A percentile compares a stretch with the other conserved stretches of the same genome.
These are phyloP conservation scores for Drosophila affinis DNA, from an alignment of 2,888 invertebrate species.

Conservation along the genomic window DNA sequence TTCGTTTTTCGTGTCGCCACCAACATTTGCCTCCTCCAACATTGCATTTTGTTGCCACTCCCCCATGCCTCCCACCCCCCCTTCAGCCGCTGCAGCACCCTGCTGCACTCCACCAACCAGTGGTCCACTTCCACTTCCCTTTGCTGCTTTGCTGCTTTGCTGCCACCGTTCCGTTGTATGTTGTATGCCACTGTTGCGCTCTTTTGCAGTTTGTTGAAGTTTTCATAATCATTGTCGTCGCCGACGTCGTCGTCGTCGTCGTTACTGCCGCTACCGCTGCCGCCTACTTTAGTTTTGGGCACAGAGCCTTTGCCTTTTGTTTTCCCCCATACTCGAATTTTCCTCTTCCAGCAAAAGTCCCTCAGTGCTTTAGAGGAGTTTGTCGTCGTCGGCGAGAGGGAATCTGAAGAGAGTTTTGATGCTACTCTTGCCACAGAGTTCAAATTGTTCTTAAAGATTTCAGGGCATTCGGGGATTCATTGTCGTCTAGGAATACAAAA, in stretches of 20 bases:
- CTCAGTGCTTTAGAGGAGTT: slow-evolving; percentile 7
- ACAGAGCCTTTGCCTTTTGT: slow-evolving; percentile 48
- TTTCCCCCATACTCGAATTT: slow-evolving; percentile 31
- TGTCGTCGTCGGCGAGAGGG: slow-evolving; percentile 1
- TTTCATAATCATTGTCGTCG: slow-evolving; percentile 73
- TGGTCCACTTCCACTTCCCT: slow-evolving; percentile 15
- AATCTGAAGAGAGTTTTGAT: no score
- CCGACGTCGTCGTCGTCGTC: slow-evolving; percentile 27
- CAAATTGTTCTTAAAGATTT: no score
- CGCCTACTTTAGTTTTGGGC: slow-evolving; percentile 55
- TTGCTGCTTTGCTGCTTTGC: slow-evolving; percentile 9
- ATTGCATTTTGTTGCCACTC: slow-evolving; percentile 36
- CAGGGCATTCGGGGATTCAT: no score
- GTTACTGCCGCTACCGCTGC: slow-evolving; percentile 14
- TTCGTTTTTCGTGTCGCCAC: slow-evolving; percentile 68
- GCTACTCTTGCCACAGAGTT: no score
- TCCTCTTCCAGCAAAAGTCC: slow-evolving; percentile 10
- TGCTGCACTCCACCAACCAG: background rate
- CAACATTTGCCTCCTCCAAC: slow-evolving; percentile 27
- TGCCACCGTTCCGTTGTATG: background rate
- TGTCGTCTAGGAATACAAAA: no score
- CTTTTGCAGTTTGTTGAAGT: slow-evolving; percentile 72
- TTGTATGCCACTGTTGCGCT: slow-evolving; percentile 67
- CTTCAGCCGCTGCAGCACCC: background rate
- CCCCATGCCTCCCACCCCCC: background rate